A percentile compares a stretch with the other conserved stretches of the same genome.
Conservation (phyloP, 2,888 invertebrate genomes). For the Laspeyria flexula region DNA sequence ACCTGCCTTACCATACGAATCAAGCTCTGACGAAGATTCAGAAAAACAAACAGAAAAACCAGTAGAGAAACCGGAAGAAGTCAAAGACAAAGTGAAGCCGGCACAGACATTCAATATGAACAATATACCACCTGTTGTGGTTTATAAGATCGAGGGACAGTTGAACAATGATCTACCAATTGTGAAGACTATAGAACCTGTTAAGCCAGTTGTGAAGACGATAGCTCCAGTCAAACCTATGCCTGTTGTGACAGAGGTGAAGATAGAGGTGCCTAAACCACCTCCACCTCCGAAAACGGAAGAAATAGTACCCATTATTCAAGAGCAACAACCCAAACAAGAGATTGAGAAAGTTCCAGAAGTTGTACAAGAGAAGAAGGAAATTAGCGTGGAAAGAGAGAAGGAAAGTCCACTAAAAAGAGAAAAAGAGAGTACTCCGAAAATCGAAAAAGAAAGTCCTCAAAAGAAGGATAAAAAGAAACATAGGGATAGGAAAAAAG, state of each 20-base stretch:
- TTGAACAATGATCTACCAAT: constrained; percentile 53
- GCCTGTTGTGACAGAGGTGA: constrained; percentile 40
- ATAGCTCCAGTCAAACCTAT: constrained; percentile 20
- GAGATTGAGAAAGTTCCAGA: constrained; percentile 22
- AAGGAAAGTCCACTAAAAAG: neutral
- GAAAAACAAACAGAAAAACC: constrained; percentile 53
- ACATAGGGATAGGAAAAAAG: constrained; percentile 62
- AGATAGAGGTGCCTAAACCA: constrained; percentile 23
- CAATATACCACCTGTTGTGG: constrained; percentile 61
- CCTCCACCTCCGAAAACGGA: constrained; percentile 40
- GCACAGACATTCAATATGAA: constrained; percentile 41
- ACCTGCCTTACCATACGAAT: constrained; percentile 91
- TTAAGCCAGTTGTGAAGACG: constrained; percentile 6
- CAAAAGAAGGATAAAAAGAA: constrained; percentile 57
- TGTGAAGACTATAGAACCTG: constrained; percentile 42
- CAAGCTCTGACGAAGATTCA: constrained; percentile 89
- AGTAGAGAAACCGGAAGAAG: constrained; percentile 43
- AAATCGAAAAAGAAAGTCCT: constrained; percentile 2
- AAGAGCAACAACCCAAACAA: constrained; percentile 25
- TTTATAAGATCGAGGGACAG: constrained; percentile 71
- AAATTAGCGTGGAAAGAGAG: constrained; percentile 22
- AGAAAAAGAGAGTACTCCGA: constrained; percentile 5
- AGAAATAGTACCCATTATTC: constrained; percentile 5
- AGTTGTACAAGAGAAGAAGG: constrained; percentile 10
- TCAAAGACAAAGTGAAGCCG: constrained; percentile 42